phyloP scores from a whole-genome alignment of 2,113 vertebrate species.

The Pachycephala philippinensis region DNA sequence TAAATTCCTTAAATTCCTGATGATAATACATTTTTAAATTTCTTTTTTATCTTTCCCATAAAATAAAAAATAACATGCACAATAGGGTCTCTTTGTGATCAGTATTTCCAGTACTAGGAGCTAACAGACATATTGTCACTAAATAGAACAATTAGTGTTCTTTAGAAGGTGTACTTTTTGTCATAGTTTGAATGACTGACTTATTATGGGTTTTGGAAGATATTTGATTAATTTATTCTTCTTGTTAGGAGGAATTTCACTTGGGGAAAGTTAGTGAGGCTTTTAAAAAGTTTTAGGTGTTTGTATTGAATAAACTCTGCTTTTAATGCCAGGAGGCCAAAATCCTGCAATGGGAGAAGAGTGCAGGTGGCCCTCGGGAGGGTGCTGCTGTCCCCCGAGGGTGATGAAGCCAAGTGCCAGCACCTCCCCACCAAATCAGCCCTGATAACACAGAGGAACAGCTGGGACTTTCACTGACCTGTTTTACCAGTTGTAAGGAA shows the following conservation, averaged over 20 bases:
- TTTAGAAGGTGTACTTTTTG: background rate
- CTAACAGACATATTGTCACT: background rate
- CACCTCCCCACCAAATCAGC: background rate
- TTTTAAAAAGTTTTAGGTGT: background rate
- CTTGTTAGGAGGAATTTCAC: background rate
- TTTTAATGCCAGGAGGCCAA: background rate
- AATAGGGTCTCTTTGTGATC: background rate
- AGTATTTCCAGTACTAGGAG: background rate
- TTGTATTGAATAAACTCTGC: background rate
- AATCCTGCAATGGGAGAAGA: background rate
- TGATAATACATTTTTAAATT: background rate
- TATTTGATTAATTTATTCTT: background rate
- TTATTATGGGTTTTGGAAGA: background rate
- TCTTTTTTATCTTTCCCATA: background rate
- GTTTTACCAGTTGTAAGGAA: background rate
- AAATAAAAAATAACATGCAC: background rate
- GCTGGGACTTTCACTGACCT: background rate
- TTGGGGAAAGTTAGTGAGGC: background rate
- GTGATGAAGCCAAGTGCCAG: background rate
- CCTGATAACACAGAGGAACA: background rate
- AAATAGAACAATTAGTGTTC: background rate
- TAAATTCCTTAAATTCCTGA: background rate
- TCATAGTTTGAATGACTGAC: background rate
- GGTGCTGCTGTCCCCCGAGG: background rate
- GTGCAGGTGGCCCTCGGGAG: background rate